Base-by-base conservation (phyloP, 2,113 vertebrate species). In the Neotragus moschatus region DNA sequence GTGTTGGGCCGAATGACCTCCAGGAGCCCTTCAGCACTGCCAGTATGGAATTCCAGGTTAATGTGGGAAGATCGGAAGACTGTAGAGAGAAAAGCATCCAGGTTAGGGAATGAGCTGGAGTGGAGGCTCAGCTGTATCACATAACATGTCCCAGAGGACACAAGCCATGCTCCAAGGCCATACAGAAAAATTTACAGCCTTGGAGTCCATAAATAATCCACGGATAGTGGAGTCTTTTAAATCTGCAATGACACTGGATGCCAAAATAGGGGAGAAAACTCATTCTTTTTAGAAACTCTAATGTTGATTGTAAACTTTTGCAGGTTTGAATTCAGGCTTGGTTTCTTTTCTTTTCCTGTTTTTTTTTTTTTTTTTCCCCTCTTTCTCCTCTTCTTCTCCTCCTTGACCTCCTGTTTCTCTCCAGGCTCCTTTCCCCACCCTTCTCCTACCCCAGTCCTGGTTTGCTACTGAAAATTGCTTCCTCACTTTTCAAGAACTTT, bases 121-220 rank as follows among this genome's bases (percentile, higher is more conserved):
- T 1, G 26, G 82, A 82, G 96, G 56, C 60, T 95, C 25, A 21
- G 81, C 66, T 36, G 75, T 96, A 93, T 96, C 91, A 58, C 7
- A 77, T 97, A 93, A 94, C 70, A 2, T 49, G 91, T 93, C 96
- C 47, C 96, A 63, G 61, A 97, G 96, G 93, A 97, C 28, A 21
- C 30, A 89, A 95, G 63, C 77, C 81, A 86, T 92, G 63, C 28
- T 79, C 58, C 56, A 86, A 73, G 97, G 93, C 97, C 97, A 88
- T 56, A 75, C 61, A 90, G 94, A 84, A 87, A 94, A 94, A 98
- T 95, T 96, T 95, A 93, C 51, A 91, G 85, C 47, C 55, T 91
- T 63, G 4, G 30, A 96, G 88, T 89, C 55, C 91, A 97, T 97
- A 98, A 98, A 98, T 97, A 96, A 97, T 60, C 66, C 25, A 66